These are phyloP conservation scores for Falco novaeseelandiae DNA, from an alignment of 2,797 vertebrate species.

Conservation along the genomic window DNA sequence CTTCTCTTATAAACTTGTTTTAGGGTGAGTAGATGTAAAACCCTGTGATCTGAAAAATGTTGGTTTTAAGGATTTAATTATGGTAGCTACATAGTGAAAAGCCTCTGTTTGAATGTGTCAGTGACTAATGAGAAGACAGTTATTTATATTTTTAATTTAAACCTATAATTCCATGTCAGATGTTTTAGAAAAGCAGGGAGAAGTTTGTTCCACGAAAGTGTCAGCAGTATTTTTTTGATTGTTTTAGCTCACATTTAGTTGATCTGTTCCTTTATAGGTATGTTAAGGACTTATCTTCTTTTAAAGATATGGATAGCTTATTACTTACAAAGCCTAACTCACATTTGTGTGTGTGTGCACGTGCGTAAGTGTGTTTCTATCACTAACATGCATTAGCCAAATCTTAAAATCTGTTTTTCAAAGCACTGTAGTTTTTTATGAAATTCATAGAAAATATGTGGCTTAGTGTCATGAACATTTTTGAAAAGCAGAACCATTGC, in stretches of 20 bases:
- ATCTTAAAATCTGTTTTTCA: not conserved
- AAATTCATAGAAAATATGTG: not conserved
- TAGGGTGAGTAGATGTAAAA: conserved; percentile 61
- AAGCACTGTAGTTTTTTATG: not conserved
- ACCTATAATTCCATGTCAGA: not conserved
- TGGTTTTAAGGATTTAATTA: conserved; percentile 66
- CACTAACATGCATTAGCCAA: not conserved
- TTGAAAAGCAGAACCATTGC: not conserved
- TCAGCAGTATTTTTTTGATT: conserved; percentile 17
- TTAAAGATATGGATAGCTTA: not conserved
- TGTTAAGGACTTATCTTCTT: not conserved
- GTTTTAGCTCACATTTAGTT: not conserved
- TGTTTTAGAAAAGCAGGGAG: not conserved
- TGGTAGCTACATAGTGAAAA: conserved; percentile 44
- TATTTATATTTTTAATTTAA: conserved; percentile 61
- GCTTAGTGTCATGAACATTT: not conserved
- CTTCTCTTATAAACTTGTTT: conserved; percentile 49
- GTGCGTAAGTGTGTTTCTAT: not conserved
- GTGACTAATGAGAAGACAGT: conserved; percentile 46
- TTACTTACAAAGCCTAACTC: not conserved
- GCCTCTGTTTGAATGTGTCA: conserved; percentile 62
- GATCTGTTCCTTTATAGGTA: not conserved
- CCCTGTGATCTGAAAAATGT: conserved; percentile 53
- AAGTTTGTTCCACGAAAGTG: not conserved
- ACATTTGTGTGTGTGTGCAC: not conserved